Base-by-base conservation (phyloP, 35 echinoderm and acorn worm species). In the Anneissia japonica region DNA sequence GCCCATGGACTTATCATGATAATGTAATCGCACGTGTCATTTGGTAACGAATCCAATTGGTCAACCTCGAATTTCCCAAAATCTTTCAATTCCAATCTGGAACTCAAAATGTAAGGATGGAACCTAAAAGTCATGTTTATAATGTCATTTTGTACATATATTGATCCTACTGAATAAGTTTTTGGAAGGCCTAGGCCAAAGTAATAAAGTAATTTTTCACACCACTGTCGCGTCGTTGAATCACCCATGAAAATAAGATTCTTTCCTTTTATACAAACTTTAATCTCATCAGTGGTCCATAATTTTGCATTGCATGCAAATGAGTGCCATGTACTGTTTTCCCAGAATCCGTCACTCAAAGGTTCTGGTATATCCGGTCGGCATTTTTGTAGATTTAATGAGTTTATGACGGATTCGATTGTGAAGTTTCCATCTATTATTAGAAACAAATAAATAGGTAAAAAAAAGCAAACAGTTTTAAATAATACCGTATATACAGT, bases 1-100 rank as follows among this genome's bases (percentile, higher is more conserved):
- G 90, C 80, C 80, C 85, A 92, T 19, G 85, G 90, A 30, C 85
- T 87, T 31, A 88, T 76, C 6, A 88, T 81, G 36, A 93, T 76
- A 36, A 88, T 84, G 80, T 84, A 75, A 64, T 84, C 83, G 64
- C 90, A 92, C 5, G 77, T 28, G 21, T 11, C 16, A 16, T 19
- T 10, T 43, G 77, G 79, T 29, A 92, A 55, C 56, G 39, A 78
- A 17, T 56, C 34, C 11, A 92, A 19, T 14, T 84, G 80, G 30
- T 92, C 90, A 3, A 36, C 79, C 83, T 92, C 90, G 37, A 88
- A 87, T 23, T 45, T 36, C 72, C 83, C 75, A 3, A 83, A 30
- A 7, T 46, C 74, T 30, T 84, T 76, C 10, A 32, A 32, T 29
- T 84, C 80, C 28, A 83, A 43, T 23, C 82, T 74, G 28, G 51